Conservation (phyloP, 2,113 vertebrate species). For the Calidris pugnax region DNA sequence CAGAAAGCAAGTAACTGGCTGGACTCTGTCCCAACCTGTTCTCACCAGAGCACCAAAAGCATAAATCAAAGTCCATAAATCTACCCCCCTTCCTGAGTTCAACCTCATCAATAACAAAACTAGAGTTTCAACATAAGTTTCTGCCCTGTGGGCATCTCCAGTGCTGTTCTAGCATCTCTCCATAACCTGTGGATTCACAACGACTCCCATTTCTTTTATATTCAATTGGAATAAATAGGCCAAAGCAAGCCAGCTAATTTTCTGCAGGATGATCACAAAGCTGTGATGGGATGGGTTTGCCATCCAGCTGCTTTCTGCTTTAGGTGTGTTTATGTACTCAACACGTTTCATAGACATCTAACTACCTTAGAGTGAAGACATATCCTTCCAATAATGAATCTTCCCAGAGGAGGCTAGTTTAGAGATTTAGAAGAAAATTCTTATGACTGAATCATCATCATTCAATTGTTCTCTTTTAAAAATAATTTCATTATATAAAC, state of each 20-base stretch:
- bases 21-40: background rate
- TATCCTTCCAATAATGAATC: background rate
- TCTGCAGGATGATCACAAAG: background rate
- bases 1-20: background rate
- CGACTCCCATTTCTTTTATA: background rate
- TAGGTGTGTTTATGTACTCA: background rate
- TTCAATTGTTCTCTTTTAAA: slow-evolving; percentile 73
- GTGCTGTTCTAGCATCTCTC: background rate
- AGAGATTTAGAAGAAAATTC: slow-evolving; percentile 47
- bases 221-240: background rate
- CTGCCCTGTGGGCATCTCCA: background rate
- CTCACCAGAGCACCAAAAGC: background rate
- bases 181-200: background rate
- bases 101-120: background rate
- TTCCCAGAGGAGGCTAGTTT: slow-evolving; percentile 29
- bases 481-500: slow-evolving; percentile 79
- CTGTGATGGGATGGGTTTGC: background rate
- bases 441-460: slow-evolving; percentile 50
- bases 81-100: background rate
- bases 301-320: background rate
- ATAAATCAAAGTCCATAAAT: background rate
- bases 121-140: background rate
- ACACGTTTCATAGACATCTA: background rate
- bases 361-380: background rate
- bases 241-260: background rate